Conservation (phyloP, 2,113 vertebrate species). For the Leptosomus discolor region DNA sequence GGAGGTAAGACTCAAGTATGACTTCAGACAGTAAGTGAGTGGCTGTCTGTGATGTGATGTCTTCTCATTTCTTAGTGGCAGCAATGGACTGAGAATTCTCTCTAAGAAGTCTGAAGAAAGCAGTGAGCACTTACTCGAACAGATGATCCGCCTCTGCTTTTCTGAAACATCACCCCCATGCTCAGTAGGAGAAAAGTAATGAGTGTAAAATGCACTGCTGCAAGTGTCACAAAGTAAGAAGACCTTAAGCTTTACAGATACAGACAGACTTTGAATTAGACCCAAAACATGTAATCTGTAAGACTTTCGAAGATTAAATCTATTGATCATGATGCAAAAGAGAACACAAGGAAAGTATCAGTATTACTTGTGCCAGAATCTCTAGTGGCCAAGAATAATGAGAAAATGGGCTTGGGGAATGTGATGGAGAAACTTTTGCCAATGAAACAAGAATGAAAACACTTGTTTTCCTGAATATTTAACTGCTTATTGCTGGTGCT, state of each 20-base stretch:
- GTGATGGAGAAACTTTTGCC: neutral
- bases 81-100: neutral
- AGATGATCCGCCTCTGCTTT: neutral
- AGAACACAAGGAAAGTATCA: neutral
- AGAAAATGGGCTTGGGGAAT: neutral
- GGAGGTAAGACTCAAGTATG: neutral
- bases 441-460: neutral
- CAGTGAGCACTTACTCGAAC: neutral
- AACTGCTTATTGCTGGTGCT: neutral
- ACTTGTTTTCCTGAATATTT: neutral
- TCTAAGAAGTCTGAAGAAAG: neutral
- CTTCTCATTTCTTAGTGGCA: neutral
- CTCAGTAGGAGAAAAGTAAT: neutral
- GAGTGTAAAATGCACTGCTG: neutral
- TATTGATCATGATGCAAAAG: neutral
- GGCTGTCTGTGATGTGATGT: rapidly evolving
- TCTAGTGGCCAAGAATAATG: neutral
- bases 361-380: neutral
- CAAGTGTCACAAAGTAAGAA: neutral
- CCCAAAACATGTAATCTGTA: neutral
- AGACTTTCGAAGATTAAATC: neutral
- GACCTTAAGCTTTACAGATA: neutral
- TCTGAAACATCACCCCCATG: neutral
- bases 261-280: neutral
- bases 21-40: neutral